Percentiles rank a stretch among this genome's conserved stretches.
Evolutionary conservation across 2,888 invertebrate genomes (phyloP).

Genomic region (Agrochola lota): DNA sequence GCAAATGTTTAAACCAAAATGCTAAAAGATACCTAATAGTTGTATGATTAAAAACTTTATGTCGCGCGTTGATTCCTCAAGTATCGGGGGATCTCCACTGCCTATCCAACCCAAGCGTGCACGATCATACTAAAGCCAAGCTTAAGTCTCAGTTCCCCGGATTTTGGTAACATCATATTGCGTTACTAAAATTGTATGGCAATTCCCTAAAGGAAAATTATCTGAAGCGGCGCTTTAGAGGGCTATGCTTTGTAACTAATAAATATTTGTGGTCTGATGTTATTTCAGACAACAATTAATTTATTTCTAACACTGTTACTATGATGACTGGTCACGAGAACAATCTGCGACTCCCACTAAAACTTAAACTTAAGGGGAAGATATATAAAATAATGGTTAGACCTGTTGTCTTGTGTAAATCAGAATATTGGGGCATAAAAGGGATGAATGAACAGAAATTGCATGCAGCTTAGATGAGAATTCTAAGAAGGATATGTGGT

Average conservation of each 20-base stretch:
- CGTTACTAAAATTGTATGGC: slow-evolving; percentile 2
- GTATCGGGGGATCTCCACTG: not conserved
- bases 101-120: not conserved
- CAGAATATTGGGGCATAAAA: too few relatives aligned
- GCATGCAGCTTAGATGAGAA: too few relatives aligned
- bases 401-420: too few relatives aligned
- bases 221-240: slow-evolving; percentile 8
- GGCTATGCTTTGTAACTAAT: slow-evolving; percentile 1
- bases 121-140: not conserved
- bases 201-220: slow-evolving; percentile 27
- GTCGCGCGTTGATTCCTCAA: not conserved
- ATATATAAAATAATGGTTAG: too few relatives aligned
- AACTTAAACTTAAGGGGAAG: too few relatives aligned
- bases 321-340: too few relatives aligned
- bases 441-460: too few relatives aligned
- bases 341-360: too few relatives aligned
- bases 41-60: not conserved
- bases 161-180: slow-evolving; percentile 7
- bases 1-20: not conserved
- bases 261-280: slow-evolving; percentile 16
- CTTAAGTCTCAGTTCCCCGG: not conserved
- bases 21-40: not conserved
- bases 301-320: not conserved
- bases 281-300: not conserved
- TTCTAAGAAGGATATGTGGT: too few relatives aligned